Base-by-base conservation (phyloP, 2,797 vertebrate species). In the Aulostomus chinensis region DNA sequence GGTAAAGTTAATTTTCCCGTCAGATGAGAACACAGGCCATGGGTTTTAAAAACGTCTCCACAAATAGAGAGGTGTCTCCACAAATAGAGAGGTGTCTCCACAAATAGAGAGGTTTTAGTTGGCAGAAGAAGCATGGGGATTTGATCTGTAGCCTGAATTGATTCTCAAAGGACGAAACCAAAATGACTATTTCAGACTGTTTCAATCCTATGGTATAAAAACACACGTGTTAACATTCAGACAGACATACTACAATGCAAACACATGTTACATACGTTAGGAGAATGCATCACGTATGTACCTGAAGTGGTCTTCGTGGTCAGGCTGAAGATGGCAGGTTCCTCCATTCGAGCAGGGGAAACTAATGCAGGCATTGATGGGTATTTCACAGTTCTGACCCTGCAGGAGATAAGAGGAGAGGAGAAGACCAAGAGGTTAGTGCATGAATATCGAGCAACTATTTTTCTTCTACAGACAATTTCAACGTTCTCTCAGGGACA, bases 341-440 rank as follows among this genome's bases (percentile, higher is more conserved):
- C 93, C 96, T 84, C 94, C 94, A 0, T 95, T 96, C 49, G 83
- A 75, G 66, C 97, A 99, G 1, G 95, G 95, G 62, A 92, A 93
- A 76, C 94, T 96, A 67, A 98, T 86, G 38, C 97, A 99, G 58
- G 94, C 92, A 40, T 99, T 97, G 84, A 98, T 94, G 53, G 93
- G 91, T n/a, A 90, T 57, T 10, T 93, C 92, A 84, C 97, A 99
- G 87, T 97, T 93, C 71, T 82, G 93, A 71, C 96, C 96, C 97
- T 98, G 63, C 28, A 67, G 43, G 56, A 65, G 45, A 57, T 7
- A 12, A 56, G 7, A 52, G 20, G 37, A 54, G 18, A 55, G 38
- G 11, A 5, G 9, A 20, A 41, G 7, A 9, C 5, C 51, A 59
- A 48, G 4, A 39, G 30, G 46, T 61, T 32, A 42, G 52, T 32